phyloP scores from a whole-genome alignment of 2,797 vertebrate genomes.

The Micromesistius poutassou region DNA sequence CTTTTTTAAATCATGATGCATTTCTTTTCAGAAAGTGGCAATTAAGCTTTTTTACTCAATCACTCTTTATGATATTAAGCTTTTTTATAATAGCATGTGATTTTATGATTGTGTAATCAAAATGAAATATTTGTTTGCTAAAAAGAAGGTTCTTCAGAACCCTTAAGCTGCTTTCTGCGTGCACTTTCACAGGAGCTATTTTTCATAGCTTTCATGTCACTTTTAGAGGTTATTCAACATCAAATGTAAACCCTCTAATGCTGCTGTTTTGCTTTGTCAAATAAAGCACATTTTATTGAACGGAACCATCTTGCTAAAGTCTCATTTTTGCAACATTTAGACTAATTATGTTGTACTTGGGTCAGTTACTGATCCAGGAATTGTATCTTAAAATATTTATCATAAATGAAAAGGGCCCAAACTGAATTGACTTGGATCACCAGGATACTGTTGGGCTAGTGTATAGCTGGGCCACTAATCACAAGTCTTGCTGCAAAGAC shows the following conservation, averaged over 20 bases:
- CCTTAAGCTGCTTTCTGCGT: not conserved
- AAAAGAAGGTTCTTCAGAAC: not conserved
- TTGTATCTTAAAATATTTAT: not conserved
- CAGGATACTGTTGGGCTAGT: no score
- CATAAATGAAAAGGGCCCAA: no score
- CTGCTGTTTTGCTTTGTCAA: not conserved
- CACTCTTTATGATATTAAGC: not conserved
- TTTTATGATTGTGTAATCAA: not conserved
- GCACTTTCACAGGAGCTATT: not conserved
- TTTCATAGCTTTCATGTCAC: not conserved
- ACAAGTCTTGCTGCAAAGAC: no score
- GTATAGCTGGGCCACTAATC: no score
- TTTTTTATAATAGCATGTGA: not conserved
- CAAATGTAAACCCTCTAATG: not conserved
- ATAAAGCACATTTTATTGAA: conserved; percentile 11
- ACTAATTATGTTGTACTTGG: not conserved
- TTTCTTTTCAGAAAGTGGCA: conserved; percentile 3
- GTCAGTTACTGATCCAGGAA: not conserved
- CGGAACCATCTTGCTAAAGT: not conserved
- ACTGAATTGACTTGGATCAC: no score
- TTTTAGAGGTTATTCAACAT: not conserved
- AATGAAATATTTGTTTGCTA: not conserved
- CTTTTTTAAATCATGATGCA: not conserved
- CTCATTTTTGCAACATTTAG: not conserved
- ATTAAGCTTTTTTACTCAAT: not conserved